These are phyloP conservation scores for Drosophila varians DNA, from an alignment of 1,140 invertebrate genomes.

Conservation along the genomic window DNA sequence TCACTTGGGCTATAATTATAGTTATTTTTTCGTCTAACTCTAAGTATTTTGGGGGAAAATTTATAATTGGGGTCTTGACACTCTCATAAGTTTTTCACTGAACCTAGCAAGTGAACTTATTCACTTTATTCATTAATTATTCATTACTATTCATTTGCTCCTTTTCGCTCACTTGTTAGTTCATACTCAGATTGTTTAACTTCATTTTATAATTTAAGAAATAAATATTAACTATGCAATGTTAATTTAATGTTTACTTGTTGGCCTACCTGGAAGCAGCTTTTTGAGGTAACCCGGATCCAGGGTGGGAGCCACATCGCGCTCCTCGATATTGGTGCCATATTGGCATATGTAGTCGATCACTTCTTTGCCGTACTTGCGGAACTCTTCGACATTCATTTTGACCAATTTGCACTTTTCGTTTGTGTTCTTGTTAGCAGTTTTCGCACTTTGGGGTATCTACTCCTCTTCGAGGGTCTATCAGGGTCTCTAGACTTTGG, in stretches of 20 bases:
- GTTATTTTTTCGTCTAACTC: too few species aligned
- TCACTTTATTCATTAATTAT: too few species aligned
- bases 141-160: too few species aligned
- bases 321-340: conserved; percentile 88
- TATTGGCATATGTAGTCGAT: conserved; percentile 97
- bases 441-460: background rate
- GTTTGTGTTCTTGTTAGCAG: conserved; percentile 13
- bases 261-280: conserved; percentile 85
- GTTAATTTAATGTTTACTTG: too few species aligned
- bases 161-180: too few species aligned
- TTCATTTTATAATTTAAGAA: too few species aligned
- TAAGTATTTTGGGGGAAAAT: too few species aligned
- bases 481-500: conserved; percentile 7
- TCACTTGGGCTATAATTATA: conserved; percentile 50
- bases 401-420: conserved; percentile 45
- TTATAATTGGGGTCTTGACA: too few species aligned
- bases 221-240: too few species aligned
- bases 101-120: too few species aligned
- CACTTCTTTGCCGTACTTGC: conserved; percentile 93
- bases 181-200: too few species aligned
- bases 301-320: conserved; percentile 92
- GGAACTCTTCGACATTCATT: conserved; percentile 94
- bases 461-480: background rate
- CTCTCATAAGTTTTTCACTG: too few species aligned
- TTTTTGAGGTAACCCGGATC: conserved; percentile 93